Base-by-base conservation (phyloP, 2,888 invertebrate genomes). In the Zelleria hepariella region DNA sequence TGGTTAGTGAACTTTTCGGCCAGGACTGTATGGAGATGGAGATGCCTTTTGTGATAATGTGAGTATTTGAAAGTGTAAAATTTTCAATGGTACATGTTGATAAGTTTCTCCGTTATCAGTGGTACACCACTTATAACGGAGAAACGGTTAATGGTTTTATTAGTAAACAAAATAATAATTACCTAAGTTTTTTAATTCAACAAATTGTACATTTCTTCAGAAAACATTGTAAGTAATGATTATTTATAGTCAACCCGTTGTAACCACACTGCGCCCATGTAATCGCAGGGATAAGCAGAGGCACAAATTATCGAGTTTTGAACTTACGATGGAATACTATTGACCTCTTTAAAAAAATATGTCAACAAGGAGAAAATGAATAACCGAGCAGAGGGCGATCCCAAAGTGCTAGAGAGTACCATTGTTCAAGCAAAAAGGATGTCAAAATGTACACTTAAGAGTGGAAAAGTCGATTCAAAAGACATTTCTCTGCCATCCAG, bases 401-500 rank as follows among this genome's bases (percentile, higher is more conserved):
- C 70, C 73, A 72, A 75, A 82, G 83, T 78, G 79, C 73, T 68
- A 63, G n/a, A 42, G 32, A 5, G 32, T 66, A 66, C 68, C 72
- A 76, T 76, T 78, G 75, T 76, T 68, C 67, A 64, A 63, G 68
- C 70, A 74, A 74, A 74, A 73, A 72, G 77, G 74, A 84, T 75
- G 76, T 79, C 74, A 74, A 78, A 84, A 82, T 74, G 80, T 80
- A 80, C 15, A 42, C 84, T 84, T 80, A 75, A 74, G 70, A 73
- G 73, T 72, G 74, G 78, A 78, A 82, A 84, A 82, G 78, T 83
- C 78, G 75, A 80, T 82, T 77, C 62, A 54, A 80, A 85, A 83
- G 85, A 79, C 82, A 86, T 87, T 86, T 78, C 82, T 83, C 74
- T 74, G 75, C 78, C 76, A 79, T 87, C 75, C 70, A 86, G 84